Base-by-base conservation (phyloP, 2,113 vertebrate species). In the Eublepharis macularius region DNA sequence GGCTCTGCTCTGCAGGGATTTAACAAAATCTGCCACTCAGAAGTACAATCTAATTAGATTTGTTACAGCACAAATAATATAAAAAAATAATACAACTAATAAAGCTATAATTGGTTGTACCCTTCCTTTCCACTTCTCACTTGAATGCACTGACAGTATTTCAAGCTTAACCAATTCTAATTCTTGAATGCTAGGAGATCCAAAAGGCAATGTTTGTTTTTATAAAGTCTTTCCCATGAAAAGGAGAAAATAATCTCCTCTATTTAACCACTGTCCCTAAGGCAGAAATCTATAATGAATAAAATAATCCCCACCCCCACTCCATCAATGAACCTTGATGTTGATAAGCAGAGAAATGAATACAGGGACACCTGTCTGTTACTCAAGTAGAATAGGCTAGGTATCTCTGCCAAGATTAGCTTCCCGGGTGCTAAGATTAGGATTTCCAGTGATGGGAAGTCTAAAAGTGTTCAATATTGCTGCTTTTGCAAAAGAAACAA, bases 1-100 rank as follows among this genome's bases (percentile, higher is more conserved):
- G 91, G 88, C 91, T 93, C 86, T 69, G 57, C 90, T 91, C n/a
- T 85, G 91, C 83, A 91, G 92, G 89, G 91, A 86, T 49, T 0
- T 51, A 90, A 63, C 29, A 39, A 92, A 92, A 92, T 90, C 88
- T 13, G 88, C 86, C 88, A 79, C 76, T 85, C 74, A 24, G 34
- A 86, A 92, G n/a, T 57, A 13, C 68, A 76, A 68, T 66, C 78
- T 92, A 85, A 83, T 81, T 81, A 85, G 80, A n/a, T 54, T 69
- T 49, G 68, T 86, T 86, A 88, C 90, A 80, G 81, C 72, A 83
- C n/a, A 88, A 74, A 41, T 5, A 87, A 74, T 83, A 75, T 79
- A 73, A 70, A 76, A 91, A 43, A 85, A 78, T 60, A 85, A 80
- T 85, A 85, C 73, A 74, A 65, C 69, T 66, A 82, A 5, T 65